Evolutionary conservation across 2,113 vertebrate species (phyloP).

Genomic region (Zosterops hypoxanthus): DNA sequence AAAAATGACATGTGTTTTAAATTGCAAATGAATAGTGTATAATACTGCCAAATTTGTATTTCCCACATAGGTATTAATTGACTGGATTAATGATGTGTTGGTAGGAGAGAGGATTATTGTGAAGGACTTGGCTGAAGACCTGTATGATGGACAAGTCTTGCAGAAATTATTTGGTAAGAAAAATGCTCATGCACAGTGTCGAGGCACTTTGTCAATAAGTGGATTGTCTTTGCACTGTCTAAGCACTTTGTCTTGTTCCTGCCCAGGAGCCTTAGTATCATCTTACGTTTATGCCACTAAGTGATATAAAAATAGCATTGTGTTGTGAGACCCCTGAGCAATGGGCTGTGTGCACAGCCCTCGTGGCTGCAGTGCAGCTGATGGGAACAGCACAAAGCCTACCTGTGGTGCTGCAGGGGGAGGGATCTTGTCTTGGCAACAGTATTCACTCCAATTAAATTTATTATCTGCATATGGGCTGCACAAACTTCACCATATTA

Average conservation of each 20-base stretch:
- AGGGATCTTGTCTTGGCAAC: neutral
- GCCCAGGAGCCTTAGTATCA: neutral
- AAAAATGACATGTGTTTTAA: conserved; percentile 35
- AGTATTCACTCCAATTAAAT: neutral
- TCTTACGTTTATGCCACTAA: conserved; percentile 30
- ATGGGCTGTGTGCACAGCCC: neutral
- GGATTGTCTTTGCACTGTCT: neutral
- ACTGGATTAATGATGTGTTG: conserved; percentile 92
- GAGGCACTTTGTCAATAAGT: conserved; percentile 1
- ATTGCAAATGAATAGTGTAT: conserved; percentile 37
- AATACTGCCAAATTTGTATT: conserved; percentile 54
- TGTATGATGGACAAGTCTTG: conserved; percentile 89
- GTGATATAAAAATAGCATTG: conserved; percentile 42
- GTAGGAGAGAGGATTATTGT: conserved; percentile 91
- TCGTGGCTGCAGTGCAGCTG: neutral
- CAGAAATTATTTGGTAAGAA: conserved; percentile 90
- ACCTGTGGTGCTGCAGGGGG: conserved; percentile 1
- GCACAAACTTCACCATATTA: neutral
- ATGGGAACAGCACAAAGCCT: conserved; percentile 19
- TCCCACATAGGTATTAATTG: conserved; percentile 84
- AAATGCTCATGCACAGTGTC: neutral
- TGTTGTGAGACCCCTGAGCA: conserved; percentile 13
- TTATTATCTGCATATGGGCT: conserved; percentile 30
- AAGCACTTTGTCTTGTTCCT: neutral
- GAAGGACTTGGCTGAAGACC: conserved; percentile 88